Percentiles rank a stretch among this genome's conserved stretches.
phyloP scores from a whole-genome alignment of 2,888 invertebrate genomes.

The Ditylenchus weischeri region DNA sequence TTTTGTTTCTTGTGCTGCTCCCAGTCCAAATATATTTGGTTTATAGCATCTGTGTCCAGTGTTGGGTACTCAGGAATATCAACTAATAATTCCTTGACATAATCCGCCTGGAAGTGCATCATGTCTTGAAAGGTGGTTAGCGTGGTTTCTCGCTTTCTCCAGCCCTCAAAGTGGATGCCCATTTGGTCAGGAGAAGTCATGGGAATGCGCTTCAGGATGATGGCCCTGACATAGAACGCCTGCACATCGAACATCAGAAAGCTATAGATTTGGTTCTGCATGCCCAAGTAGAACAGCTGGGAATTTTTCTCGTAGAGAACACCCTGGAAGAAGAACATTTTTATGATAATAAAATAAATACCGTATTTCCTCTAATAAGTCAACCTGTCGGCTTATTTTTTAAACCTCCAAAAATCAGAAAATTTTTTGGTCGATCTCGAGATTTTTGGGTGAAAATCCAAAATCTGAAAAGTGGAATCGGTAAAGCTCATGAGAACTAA shows the following conservation, averaged over 20 bases:
- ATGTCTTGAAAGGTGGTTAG: not conserved
- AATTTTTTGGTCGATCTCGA: too few relatives aligned
- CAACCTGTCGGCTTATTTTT: too few relatives aligned
- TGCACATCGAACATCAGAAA: not conserved
- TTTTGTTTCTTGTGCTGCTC: not conserved
- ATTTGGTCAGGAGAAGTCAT: not conserved
- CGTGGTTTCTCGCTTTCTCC: not conserved
- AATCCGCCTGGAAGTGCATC: not conserved
- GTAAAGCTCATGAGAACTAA: too few relatives aligned
- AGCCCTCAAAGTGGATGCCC: not conserved
- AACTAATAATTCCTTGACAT: not conserved
- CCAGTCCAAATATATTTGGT: not conserved
- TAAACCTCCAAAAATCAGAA: too few relatives aligned
- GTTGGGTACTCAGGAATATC: not conserved
- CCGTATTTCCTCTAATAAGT: too few relatives aligned
- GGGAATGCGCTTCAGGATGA: not conserved
- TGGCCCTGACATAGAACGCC: not conserved
- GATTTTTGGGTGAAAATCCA: too few relatives aligned
- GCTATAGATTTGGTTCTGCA: not conserved
- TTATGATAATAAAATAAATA: too few relatives aligned
- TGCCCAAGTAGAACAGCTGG: slow-evolving; percentile 5
- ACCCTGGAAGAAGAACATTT: not conserved
- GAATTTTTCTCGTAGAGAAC: not conserved
- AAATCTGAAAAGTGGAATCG: too few relatives aligned
- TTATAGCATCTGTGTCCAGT: not conserved